Base-by-base conservation (phyloP, 2,888 invertebrate genomes). In the Opisthograptis luteolata region DNA sequence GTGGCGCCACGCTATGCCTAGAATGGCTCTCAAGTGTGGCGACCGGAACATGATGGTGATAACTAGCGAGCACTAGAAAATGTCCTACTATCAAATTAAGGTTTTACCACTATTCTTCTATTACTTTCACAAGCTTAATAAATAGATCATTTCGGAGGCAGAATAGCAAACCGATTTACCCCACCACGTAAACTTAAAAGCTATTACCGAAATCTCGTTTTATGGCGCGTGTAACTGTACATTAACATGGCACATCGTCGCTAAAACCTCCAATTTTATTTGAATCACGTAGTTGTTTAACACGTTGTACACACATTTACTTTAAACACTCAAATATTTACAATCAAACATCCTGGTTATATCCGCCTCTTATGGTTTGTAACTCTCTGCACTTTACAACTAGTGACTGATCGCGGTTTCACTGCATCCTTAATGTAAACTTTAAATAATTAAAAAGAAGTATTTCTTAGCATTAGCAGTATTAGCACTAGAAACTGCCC, bases 261-360 rank as follows among this genome's bases (percentile, higher is more conserved):
- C 35, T 31, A 41, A 37, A 46, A 13, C 9, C 35, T 12, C 25
- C 30, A 14, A 41, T 43, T 35, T 40, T 48, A 40, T 55, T 51
- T 28, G 40, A 48, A 48, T 53, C 57, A 58, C 55, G 57, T 58
- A 42, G 17, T 35, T 7, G 17, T 36, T n/a, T n/a, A n/a, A n/a
- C n/a, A n/a, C 45, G 48, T 43, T 46, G 24, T 41, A 30, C 49
- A 53, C 19, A 60, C 49, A 57, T 53, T 53, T 49, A 55, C 42
- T 28, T 47, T 42, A 55, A 48, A 52, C 48, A 58, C 43, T 41
- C 40, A 55, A 56, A 60, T 58, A 48, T 60, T 58, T 50, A 24
- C 37, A 17, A 27, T 53, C 43, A 58, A 56, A 57, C 53, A 52
- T 55, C 58, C 62, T 51, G 48, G 46, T 41, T 35, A 3, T 31